Percentiles rank a stretch among this genome's conserved stretches.
Conservation (phyloP, 2,797 vertebrate genomes). For the Novumbra hubbsi region DNA sequence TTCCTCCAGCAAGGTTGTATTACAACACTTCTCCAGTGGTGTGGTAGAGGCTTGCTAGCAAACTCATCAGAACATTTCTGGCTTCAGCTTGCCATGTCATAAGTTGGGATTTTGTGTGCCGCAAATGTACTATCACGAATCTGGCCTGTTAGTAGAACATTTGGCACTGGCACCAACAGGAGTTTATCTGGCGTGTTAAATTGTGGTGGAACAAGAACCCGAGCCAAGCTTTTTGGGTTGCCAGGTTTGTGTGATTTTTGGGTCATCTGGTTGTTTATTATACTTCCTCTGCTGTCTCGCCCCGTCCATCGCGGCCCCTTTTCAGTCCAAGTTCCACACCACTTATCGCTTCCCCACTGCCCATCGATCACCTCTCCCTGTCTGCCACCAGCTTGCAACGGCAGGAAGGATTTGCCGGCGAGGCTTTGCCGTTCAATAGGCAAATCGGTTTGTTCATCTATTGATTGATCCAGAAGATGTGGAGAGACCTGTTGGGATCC, state of each 20-base stretch:
- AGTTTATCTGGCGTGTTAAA: neutral
- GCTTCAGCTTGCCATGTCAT: neutral
- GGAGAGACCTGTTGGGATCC: constrained; percentile 23
- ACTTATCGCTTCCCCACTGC: neutral
- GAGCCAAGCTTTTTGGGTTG: neutral
- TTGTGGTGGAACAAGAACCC: neutral
- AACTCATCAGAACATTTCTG: neutral
- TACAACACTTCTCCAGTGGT: neutral
- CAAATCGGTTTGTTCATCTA: constrained; percentile 13
- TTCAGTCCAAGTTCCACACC: neutral
- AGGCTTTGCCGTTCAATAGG: constrained; percentile 29
- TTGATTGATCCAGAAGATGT: constrained; percentile 40
- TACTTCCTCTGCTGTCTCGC: neutral
- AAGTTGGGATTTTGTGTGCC: neutral
- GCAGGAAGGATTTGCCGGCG: constrained; percentile 30
- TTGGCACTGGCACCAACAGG: neutral
- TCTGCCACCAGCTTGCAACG: constrained; percentile 27
- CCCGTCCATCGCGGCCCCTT: neutral
- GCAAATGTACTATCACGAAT: neutral
- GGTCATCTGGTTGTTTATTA: neutral
- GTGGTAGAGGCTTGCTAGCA: neutral
- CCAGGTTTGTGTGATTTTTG: neutral
- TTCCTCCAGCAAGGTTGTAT: neutral
- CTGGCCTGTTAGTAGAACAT: neutral
- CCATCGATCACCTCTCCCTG: constrained; percentile 39